Evolutionary conservation across 2,797 vertebrate genomes (phyloP).

Genomic region (Antrozous pallidus): DNA sequence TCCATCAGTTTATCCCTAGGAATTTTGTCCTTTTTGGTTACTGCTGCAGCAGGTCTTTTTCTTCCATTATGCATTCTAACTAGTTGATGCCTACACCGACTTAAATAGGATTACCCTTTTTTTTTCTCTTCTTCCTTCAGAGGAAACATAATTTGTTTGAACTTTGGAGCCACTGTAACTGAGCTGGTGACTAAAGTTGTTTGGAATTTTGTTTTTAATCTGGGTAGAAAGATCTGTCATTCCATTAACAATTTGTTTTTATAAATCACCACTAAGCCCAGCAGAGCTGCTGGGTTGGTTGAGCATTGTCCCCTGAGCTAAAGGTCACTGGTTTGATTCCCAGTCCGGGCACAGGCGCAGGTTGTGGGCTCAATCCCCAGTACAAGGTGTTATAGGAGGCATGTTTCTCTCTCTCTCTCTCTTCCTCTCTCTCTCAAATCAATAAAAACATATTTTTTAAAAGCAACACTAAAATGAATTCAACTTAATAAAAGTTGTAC

Average conservation of each 20-base stretch:
- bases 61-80: not conserved
- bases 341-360: no score
- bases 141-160: not conserved
- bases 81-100: not conserved
- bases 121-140: not conserved
- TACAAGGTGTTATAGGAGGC: no score
- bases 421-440: no score
- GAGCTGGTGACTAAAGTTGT: not conserved
- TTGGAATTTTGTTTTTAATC: constrained; percentile 27
- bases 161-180: not conserved
- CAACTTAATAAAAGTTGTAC: not conserved
- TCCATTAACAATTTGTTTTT: not conserved
- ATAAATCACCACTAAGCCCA: not conserved
- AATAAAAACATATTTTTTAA: not conserved
- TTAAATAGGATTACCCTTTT: not conserved
- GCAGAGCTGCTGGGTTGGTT: no score
- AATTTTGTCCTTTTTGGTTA: not conserved
- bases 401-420: no score
- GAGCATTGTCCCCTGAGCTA: no score
- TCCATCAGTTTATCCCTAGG: not conserved
- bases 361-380: no score
- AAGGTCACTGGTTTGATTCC: no score
- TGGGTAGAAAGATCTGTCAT: not conserved
- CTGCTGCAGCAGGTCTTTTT: not conserved
- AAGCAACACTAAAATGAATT: not conserved